Base-by-base conservation (phyloP, 1,140 invertebrate species). In the Drosophila albomicans region DNA sequence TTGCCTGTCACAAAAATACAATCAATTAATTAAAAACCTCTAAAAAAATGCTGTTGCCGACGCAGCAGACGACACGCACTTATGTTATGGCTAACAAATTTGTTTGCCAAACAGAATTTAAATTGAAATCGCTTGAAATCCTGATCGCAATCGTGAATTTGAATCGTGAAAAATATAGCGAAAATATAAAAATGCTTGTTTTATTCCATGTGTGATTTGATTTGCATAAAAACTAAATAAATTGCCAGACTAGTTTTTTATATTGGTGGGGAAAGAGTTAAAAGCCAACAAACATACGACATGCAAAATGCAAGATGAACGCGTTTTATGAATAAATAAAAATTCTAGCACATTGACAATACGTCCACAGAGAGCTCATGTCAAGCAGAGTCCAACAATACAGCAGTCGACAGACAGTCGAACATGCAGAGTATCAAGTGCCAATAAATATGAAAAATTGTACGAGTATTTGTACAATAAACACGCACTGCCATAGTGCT, bases 211-310 rank as follows among this genome's bases (percentile, higher is more conserved):
- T 69, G 76, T 82, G 77, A 87, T 87, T 82, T 87, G 76, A 86
- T 87, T 86, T 88, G 79, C 76, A 86, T 86, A 77, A 82, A 87
- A 82, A 75, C 61, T 70, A 77, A 87, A 86, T 87, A 88, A 86
- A 86, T 87, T 79, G 65, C 68, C 46, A 64, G 57, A 30, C 52
- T 49, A 64, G 43, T 69, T 59, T 69, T 68, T 49, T 61, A 45
- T 54, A 41, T 66, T 11, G 46, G 16, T 43, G 32, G 11, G 16
- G 16, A 41, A 54, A 62, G 45, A 13, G 57, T 65, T 65, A 65
- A 71, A 71, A 65, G 28, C 15, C 57, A 54, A n/a, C 64, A 35
- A 74, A 48, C 57, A 68, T 67, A 67, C 67, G 65, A 68, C 64
- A 73, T 45, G 59, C 11, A 43, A 59, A 54, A 67, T 68, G 71